These are phyloP conservation scores for Sternarchorhynchus goeldii DNA, from an alignment of 2,797 vertebrate species.

Conservation along the genomic window DNA sequence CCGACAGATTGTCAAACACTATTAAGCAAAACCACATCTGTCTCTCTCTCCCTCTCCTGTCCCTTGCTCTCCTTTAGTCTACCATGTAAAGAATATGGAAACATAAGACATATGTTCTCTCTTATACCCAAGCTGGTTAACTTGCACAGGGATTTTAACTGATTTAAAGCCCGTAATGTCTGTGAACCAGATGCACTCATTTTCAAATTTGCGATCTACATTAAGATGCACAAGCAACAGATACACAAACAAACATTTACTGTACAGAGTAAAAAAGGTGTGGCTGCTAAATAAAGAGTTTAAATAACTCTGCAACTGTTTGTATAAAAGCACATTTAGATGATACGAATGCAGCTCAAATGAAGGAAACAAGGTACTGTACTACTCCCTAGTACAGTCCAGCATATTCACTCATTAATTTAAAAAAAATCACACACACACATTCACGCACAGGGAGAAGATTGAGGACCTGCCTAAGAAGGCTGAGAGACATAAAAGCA, in stretches of 20 bases:
- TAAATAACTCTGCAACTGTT: conserved; percentile 9
- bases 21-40: conserved; percentile 29
- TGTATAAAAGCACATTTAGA: neutral
- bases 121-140: conserved; percentile 28
- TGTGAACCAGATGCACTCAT: conserved; percentile 11
- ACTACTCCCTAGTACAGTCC: neutral
- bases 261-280: conserved; percentile 14
- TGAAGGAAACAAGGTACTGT: too few relatives aligned
- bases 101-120: conserved; percentile 26
- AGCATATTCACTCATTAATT: conserved; percentile 30
- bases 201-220: conserved; percentile 15
- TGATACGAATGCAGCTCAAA: neutral
- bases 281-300: neutral
- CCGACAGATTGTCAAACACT: conserved; percentile 39
- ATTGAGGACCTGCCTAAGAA: neutral
- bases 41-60: neutral
- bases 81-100: conserved; percentile 29
- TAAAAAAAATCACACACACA: conserved; percentile 27
- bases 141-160: neutral
- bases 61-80: neutral
- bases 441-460: conserved; percentile 24
- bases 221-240: conserved; percentile 23
- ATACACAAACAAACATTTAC: neutral
- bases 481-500: neutral
- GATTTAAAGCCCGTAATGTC: conserved; percentile 9